Conservation (phyloP, 2,113 vertebrate genomes). For the Aptenodytes patagonicus region DNA sequence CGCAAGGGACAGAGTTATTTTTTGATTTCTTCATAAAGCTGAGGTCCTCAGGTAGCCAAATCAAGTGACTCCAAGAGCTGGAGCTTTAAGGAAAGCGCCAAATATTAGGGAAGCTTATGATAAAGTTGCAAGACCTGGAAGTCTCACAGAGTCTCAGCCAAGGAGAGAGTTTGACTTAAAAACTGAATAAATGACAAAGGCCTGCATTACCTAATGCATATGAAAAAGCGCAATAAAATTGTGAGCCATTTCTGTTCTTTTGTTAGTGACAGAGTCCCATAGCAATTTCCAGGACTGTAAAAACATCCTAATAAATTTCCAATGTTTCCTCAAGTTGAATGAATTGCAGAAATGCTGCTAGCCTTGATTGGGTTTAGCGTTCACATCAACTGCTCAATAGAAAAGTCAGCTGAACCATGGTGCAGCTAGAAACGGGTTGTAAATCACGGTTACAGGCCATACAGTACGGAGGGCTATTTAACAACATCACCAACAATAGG, state of each 20-base stretch:
- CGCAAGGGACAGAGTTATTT: not conserved
- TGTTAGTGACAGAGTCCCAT: slow-evolving; percentile 67
- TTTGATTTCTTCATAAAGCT: not conserved
- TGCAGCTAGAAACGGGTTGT: slow-evolving; percentile 31
- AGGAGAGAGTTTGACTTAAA: not conserved
- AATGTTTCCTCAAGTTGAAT: slow-evolving; percentile 67
- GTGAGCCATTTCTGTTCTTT: slow-evolving; percentile 57
- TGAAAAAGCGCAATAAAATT: slow-evolving; percentile 64
- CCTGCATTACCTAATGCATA: slow-evolving; percentile 27
- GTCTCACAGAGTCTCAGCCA: not conserved
- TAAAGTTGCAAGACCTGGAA: not conserved
- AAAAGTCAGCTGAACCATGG: slow-evolving; percentile 49
- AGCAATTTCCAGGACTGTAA: slow-evolving; percentile 71
- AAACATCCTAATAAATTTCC: slow-evolving; percentile 78
- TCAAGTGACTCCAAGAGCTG: not conserved
- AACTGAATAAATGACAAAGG: slow-evolving; percentile 26
- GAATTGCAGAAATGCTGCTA: slow-evolving; percentile 67
- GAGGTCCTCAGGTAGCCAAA: not conserved
- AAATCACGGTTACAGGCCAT: slow-evolving; percentile 22
- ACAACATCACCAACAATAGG: slow-evolving; percentile 13
- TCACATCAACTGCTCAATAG: slow-evolving; percentile 59
- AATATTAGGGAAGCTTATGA: not conserved
- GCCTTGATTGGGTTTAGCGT: slow-evolving; percentile 56
- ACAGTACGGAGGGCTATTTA: not conserved
- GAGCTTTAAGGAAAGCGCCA: not conserved